A percentile compares a stretch with the other conserved stretches of the same genome.
phyloP scores from a whole-genome alignment of 2,113 vertebrate genomes.

The Formicarius rufipectus region DNA sequence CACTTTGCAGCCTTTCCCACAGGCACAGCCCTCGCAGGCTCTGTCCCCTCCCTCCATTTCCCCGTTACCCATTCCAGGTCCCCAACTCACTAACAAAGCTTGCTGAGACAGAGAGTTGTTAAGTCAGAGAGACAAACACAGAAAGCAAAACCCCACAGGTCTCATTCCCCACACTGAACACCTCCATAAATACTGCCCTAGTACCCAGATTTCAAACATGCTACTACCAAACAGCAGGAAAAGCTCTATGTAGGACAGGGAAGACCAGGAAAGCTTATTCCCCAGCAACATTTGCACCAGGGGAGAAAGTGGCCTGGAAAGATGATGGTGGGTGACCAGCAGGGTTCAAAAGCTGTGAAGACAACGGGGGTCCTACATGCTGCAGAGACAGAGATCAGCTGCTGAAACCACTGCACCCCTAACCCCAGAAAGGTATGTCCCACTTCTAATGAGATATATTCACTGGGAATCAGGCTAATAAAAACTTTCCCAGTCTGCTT shows the following conservation, averaged over 20 bases:
- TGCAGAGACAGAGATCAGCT: not conserved
- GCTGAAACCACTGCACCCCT: not conserved
- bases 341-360: not conserved
- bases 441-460: not conserved
- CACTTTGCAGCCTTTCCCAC: not conserved
- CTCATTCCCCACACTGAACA: not conserved
- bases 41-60: not conserved
- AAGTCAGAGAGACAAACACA: not conserved
- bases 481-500: not conserved
- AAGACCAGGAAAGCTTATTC: not conserved
- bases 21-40: not conserved
- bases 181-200: not conserved
- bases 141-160: not conserved
- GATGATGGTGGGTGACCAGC: not conserved
- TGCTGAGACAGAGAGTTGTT: not conserved
- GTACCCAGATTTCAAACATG: not conserved
- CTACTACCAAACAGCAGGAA: not conserved
- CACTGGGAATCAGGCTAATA: not conserved
- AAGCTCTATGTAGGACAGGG: not conserved
- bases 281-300: not conserved
- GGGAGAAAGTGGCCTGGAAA: not conserved
- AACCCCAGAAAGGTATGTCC: not conserved
- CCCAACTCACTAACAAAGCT: not conserved
- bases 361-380: not conserved
- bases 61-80: not conserved